A percentile compares a stretch with the other conserved stretches of the same genome.
phyloP scores from a whole-genome alignment of 1,140 invertebrate genomes.

The Pseudomyrmex pallidus region DNA sequence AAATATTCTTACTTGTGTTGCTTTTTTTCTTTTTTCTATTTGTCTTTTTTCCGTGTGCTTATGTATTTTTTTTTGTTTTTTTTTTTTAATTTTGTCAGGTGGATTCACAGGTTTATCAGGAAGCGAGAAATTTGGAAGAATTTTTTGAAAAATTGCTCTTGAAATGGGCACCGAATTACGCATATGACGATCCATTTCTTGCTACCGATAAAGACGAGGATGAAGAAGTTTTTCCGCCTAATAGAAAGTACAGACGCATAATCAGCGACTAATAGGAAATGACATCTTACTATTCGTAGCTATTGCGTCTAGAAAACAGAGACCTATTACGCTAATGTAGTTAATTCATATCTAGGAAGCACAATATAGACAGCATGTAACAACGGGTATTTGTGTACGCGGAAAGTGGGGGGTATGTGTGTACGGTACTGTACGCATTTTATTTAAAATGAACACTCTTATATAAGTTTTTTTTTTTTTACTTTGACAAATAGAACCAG shows the following conservation, averaged over 20 bases:
- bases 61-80: neutral
- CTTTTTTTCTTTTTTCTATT: slow-evolving; percentile 21
- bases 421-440: no score
- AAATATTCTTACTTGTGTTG: neutral
- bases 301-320: neutral
- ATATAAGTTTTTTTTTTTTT: no score
- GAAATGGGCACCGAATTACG: slow-evolving; percentile 92
- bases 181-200: slow-evolving; percentile 86
- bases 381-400: no score
- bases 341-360: no score
- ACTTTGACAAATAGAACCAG: no score
- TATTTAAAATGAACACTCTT: no score
- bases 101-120: slow-evolving; percentile 92
- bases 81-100: slow-evolving; percentile 85
- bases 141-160: slow-evolving; percentile 93
- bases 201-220: slow-evolving; percentile 82
- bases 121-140: slow-evolving; percentile 93
- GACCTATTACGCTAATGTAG: no score
- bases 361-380: no score
- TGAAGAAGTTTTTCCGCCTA: slow-evolving; percentile 85
- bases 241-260: slow-evolving; percentile 86
- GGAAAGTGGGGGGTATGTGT: no score
- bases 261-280: slow-evolving; percentile 83
- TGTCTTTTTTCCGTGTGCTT: neutral
- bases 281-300: neutral